Percentiles rank a stretch among this genome's conserved stretches.
Evolutionary conservation across 92 coral and sea anemone genomes (phyloP).

Genomic region (Isaurus tuberculatus): DNA sequence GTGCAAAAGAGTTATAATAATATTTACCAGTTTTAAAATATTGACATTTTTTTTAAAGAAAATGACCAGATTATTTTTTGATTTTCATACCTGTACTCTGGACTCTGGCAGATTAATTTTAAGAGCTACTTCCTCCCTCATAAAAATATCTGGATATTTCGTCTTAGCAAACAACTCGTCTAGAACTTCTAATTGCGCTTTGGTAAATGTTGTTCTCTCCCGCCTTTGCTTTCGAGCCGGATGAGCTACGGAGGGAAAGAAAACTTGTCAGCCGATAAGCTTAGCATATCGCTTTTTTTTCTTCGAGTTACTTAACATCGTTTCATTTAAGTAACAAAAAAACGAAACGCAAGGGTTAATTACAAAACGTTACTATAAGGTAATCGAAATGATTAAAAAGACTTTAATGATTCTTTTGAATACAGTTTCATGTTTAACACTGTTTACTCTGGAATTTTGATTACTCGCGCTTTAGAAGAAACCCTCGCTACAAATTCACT

Average conservation of each 20-base stretch:
- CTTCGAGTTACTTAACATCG: not conserved
- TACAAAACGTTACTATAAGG: not conserved
- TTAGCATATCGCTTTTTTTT: not conserved
- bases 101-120: slow-evolving; percentile 96
- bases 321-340: too few relatives aligned
- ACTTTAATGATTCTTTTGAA: not conserved
- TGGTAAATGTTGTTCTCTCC: slow-evolving; percentile 97
- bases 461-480: not conserved
- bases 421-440: not conserved
- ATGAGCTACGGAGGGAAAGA: slow-evolving; percentile 65
- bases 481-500: not conserved
- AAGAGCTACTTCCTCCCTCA: slow-evolving; percentile 99
- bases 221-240: slow-evolving; percentile 95
- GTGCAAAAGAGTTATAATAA: too few relatives aligned
- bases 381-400: not conserved
- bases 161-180: slow-evolving; percentile 96
- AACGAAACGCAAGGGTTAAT: not conserved
- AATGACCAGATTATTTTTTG: too few relatives aligned
- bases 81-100: slow-evolving; percentile 88
- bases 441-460: slow-evolving; percentile 33
- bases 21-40: too few relatives aligned
- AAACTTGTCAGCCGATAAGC: not conserved
- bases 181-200: slow-evolving; percentile 94
- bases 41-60: too few relatives aligned
- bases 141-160: slow-evolving; percentile 96